Base-by-base conservation (phyloP, 1,140 invertebrate species). In the Hesperophylax magnus region DNA sequence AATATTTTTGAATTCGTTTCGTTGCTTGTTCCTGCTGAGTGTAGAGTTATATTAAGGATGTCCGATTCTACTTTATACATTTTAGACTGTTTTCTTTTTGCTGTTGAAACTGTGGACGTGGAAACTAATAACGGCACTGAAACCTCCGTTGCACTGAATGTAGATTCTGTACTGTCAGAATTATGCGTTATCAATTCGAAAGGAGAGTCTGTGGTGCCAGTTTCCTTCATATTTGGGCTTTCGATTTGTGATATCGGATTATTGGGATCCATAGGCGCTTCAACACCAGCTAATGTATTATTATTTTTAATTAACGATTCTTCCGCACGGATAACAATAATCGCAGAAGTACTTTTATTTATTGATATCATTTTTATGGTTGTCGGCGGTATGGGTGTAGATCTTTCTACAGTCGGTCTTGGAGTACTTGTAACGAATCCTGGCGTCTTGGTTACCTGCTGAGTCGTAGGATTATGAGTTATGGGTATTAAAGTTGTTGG, bases 271-370 rank as follows among this genome's bases (percentile, higher is more conserved):
- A 67, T 24, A 14, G 63, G 7, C 15, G 15, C 67, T 78, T 61
- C 53, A 80, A 82, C 65, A 67, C 81, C 67, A 74, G 52, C 60
- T 24, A 54, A 58, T 78, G 81, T 85, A 87, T 88, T 86, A 85
- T 86, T 80, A 85, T 79, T 67, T 56, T 7, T 4, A 61, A 14
- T 24, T 24, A 15, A 18, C 9, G n/a, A 6, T 61, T 61, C 24
- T 61, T 61, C 60, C 11, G 9, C 39, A 14, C 3, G 39, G 3
- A 47, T 11, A 47, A 47, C 39, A 47, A 47, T 14, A 47, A 47
- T 47, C 9, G 39, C 39, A 24, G 60, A 22, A 22, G 20, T 61
- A 15, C 20, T 61, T 0, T 0, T 61, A 9, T 20, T 2, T 27
- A 3, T 8, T 22, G 7, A 20, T 15, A 27, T 27, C 5, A 27